Conservation (phyloP, 2,888 invertebrate genomes). For the Torymus aiolomorphi region DNA sequence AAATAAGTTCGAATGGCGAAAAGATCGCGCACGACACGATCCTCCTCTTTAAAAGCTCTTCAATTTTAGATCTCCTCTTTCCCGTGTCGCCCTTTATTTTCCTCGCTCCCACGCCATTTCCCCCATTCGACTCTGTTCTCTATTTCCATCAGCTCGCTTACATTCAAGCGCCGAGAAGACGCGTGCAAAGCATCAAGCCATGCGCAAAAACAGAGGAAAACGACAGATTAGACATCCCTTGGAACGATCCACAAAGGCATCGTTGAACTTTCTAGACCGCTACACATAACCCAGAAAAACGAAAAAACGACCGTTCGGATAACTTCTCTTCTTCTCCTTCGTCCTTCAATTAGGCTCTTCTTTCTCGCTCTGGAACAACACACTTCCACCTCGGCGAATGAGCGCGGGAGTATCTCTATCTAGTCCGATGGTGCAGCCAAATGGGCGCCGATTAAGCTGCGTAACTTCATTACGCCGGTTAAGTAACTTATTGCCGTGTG, state of each 20-base stretch:
- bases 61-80: slow-evolving; percentile 3
- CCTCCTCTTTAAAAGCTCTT: slow-evolving; percentile 24
- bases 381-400: too few species aligned
- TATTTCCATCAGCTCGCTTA: background rate
- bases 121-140: too few species aligned
- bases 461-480: slow-evolving; percentile 6
- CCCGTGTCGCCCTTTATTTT: background rate
- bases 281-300: background rate
- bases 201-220: background rate
- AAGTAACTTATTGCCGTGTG: slow-evolving; percentile 8
- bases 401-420: too few species aligned
- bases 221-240: background rate
- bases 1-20: background rate
- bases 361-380: too few species aligned
- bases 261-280: background rate
- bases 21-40: background rate
- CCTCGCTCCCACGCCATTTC: too few species aligned
- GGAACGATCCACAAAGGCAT: too few species aligned
- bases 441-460: background rate
- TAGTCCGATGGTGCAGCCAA: too few species aligned
- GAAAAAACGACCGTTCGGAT: background rate
- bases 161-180: background rate
- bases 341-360: slow-evolving; percentile 4
- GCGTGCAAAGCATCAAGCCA: background rate
- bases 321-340: background rate